A percentile compares a stretch with the other conserved stretches of the same genome.
Conservation (phyloP, 2,113 vertebrate genomes). For the Aptenodytes forsteri region DNA sequence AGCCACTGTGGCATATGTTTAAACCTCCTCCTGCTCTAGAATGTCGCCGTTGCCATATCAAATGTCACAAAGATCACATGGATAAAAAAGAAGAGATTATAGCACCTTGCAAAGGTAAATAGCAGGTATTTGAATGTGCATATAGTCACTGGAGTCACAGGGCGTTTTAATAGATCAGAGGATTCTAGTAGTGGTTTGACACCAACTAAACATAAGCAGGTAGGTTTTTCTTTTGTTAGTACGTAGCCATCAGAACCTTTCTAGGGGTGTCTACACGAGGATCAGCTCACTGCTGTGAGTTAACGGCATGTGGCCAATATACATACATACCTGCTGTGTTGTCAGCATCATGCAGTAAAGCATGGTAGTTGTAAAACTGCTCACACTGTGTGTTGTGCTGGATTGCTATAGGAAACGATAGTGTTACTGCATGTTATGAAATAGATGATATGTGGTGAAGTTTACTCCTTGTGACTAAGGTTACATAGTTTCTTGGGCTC, state of each 20-base stretch:
- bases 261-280: neutral
- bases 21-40: conserved; percentile 97
- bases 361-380: rapidly evolving
- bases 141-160: neutral
- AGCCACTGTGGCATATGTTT: conserved; percentile 99
- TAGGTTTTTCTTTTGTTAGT: neutral
- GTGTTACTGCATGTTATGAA: neutral
- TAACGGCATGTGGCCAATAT: neutral
- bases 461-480: neutral
- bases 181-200: neutral
- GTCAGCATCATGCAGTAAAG: neutral
- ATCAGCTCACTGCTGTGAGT: neutral
- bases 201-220: neutral
- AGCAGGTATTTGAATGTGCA: neutral
- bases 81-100: conserved; percentile 98
- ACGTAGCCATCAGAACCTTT: rapidly evolving
- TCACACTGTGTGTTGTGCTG: neutral
- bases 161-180: neutral
- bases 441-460: neutral
- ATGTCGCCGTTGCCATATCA: conserved; percentile 98
- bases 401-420: rapidly evolving
- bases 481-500: neutral
- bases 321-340: rapidly evolving
- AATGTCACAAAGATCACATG: conserved; percentile 99
- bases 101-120: conserved; percentile 92